Percentiles rank a stretch among this genome's conserved stretches.
These are phyloP conservation scores for Lycopodina hypogea DNA, from an alignment of 37 sponge, comb jelly and placozoan genomes.

Conservation along the genomic window DNA sequence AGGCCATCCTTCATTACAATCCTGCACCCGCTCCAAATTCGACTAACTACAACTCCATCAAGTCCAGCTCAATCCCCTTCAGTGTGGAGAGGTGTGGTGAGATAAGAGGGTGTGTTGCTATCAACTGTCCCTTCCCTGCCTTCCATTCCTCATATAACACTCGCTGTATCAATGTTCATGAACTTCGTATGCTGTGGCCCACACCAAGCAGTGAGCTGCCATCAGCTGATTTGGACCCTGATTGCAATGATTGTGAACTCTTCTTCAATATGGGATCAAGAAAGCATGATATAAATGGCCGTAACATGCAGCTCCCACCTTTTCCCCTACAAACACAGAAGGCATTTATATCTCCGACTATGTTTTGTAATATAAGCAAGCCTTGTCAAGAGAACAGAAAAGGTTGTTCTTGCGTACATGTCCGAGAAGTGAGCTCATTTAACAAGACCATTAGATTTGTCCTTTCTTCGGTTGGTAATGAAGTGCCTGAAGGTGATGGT, in stretches of 20 bases:
- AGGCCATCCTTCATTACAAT: slow-evolving; percentile 71
- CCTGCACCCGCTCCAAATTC: neutral
- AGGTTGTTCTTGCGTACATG: slow-evolving; percentile 9
- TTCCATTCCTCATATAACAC: slow-evolving; percentile 50
- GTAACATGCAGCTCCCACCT: slow-evolving; percentile 57
- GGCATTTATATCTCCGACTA: neutral
- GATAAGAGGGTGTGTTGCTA: slow-evolving; percentile 38
- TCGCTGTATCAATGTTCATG: slow-evolving; percentile 43
- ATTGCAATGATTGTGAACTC: slow-evolving; percentile 4
- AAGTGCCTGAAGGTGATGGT: slow-evolving; percentile 3
- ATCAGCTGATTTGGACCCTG: neutral
- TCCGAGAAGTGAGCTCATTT: slow-evolving; percentile 11
- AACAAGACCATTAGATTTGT: slow-evolving; percentile 34
- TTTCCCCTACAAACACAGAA: slow-evolving; percentile 33
- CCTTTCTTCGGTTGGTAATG: slow-evolving; percentile 12
- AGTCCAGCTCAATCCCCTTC: slow-evolving; percentile 3
- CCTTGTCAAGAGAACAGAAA: neutral
- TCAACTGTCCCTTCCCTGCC: slow-evolving; percentile 71
- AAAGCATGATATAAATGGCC: slow-evolving; percentile 64
- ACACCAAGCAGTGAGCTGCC: slow-evolving; percentile 6
- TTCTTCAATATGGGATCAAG: slow-evolving; percentile 80
- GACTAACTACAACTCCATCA: neutral
- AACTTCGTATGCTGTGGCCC: slow-evolving; percentile 16
- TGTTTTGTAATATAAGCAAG: slow-evolving; percentile 10
- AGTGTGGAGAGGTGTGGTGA: slow-evolving; percentile 6